These are phyloP conservation scores for Orthosia gothica DNA, from an alignment of 2,888 invertebrate genomes.

Conservation along the genomic window DNA sequence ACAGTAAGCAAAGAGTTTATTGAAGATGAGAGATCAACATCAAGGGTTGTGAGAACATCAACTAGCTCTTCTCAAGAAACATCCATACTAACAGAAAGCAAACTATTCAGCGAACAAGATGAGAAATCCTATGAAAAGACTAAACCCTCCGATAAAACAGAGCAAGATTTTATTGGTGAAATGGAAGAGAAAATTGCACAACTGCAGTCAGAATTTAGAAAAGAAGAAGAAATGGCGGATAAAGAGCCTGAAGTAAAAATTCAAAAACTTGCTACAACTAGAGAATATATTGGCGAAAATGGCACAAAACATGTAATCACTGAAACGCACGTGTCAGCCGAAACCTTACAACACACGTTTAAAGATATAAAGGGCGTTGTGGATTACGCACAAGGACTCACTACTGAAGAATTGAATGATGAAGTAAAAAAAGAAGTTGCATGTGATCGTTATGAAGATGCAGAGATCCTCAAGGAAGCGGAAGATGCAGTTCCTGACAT, in stretches of 20 bases:
- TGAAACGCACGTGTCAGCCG: slow-evolving; percentile 51
- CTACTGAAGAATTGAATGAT: slow-evolving; percentile 22
- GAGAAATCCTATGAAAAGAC: slow-evolving; percentile 80
- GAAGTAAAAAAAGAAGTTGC: slow-evolving; percentile 35
- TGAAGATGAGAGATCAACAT: slow-evolving; percentile 85
- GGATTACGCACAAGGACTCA: slow-evolving; percentile 14
- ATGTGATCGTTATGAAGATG: slow-evolving; percentile 32
- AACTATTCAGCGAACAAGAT: slow-evolving; percentile 84
- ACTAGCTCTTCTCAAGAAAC: slow-evolving; percentile 87
- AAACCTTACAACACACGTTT: slow-evolving; percentile 26
- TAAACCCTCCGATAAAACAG: slow-evolving; percentile 76
- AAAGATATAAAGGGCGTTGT: slow-evolving; percentile 16
- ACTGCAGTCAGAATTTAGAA: slow-evolving; percentile 77
- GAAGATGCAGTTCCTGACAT: slow-evolving; percentile 86
- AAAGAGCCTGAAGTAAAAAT: slow-evolving; percentile 51
- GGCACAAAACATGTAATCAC: slow-evolving; percentile 65
- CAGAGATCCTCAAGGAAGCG: slow-evolving; percentile 62
- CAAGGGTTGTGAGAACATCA: slow-evolving; percentile 80
- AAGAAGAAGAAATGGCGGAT: slow-evolving; percentile 73
- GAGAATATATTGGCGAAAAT: slow-evolving; percentile 57
- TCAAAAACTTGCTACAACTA: slow-evolving; percentile 59
- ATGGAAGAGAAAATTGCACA: slow-evolving; percentile 80
- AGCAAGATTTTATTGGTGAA: slow-evolving; percentile 80
- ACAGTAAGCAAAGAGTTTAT: slow-evolving; percentile 85
- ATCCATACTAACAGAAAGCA: slow-evolving; percentile 86